Evolutionary conservation across 92 coral and sea anemone genomes (phyloP), one percentile per base, ranked within the genome.

Genomic region (Scolanthus callimorphus): DNA sequence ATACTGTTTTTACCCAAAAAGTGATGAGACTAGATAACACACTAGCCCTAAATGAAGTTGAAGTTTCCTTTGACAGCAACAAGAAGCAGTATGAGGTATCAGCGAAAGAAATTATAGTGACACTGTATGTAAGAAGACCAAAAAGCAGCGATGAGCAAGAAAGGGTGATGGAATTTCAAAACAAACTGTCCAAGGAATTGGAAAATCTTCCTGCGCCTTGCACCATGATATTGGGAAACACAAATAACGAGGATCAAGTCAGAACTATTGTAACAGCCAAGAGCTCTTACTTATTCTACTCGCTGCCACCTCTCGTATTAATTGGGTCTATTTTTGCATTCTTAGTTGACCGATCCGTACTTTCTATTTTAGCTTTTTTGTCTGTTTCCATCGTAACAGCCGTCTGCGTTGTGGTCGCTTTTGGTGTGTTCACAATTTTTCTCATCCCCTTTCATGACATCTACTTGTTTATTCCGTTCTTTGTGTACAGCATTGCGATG

Each of bases 401-500:
- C 4, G 4, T 46, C 52, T 46, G 19, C 17, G 52, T 46, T 4
- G 22, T 46, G 4, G 52, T 20, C 17, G 52, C 52, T 9, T 46
- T 46, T 46, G 52, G 52, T 46, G 17, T 46, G 4, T 46, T 11
- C 23, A 9, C 19, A 11, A 11, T 46, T 19, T 46, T 46, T 21
- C 19, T 4, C 6, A 21, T 46, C 17, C 12, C 52, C 4, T 46
- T 10, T 21, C 52, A 46, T 10, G 52, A 46, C 4, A 46, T 9
- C 4, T 46, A 9, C 23, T 9, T 46, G 17, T 9, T 74, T 27
- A 52, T 75, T 23, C 53, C 81, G 15, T 67, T 68, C 15, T 59
- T 73, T 24, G 23, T 80, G 13, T 17, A 49, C 37, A 69, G 71
- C 9, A 67, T 65, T 23, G 56, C 28, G 29, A 19, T 70, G 8